These are phyloP conservation scores for Quiscalus mexicanus DNA, from an alignment of 2,113 vertebrate species.

Conservation along the genomic window DNA sequence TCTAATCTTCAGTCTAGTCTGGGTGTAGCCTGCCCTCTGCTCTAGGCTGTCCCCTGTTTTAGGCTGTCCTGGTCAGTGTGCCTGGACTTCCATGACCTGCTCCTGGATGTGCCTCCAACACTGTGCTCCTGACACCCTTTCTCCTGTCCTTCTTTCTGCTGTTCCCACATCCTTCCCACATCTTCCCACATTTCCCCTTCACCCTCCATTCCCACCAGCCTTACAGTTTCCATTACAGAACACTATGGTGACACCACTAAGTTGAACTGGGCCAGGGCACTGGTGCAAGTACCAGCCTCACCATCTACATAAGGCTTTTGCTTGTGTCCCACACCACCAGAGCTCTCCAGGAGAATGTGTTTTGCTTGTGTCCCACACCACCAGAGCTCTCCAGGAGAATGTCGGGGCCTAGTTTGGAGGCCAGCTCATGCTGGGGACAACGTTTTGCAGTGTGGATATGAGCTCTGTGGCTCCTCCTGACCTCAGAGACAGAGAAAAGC, in stretches of 20 bases:
- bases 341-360: not conserved
- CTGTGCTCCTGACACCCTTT: not conserved
- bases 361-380: not conserved
- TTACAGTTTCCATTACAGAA: not conserved
- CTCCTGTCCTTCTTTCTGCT: not conserved
- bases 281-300: not conserved
- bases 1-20: constrained; percentile 32
- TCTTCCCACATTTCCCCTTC: not conserved
- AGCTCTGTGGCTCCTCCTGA: not conserved
- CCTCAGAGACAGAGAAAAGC: not conserved
- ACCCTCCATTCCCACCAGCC: not conserved
- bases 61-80: not conserved
- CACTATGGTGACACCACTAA: not conserved
- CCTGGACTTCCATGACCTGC: not conserved
- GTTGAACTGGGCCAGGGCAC: not conserved
- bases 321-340: not conserved
- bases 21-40: not conserved
- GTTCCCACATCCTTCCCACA: not conserved
- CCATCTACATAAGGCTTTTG: not conserved
- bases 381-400: not conserved
- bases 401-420: accelerated
- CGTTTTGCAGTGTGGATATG: not conserved
- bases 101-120: not conserved
- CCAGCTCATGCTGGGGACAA: not conserved
- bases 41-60: not conserved